phyloP scores from a whole-genome alignment of 2,113 vertebrate genomes.

The Campylomormyrus numenius region DNA sequence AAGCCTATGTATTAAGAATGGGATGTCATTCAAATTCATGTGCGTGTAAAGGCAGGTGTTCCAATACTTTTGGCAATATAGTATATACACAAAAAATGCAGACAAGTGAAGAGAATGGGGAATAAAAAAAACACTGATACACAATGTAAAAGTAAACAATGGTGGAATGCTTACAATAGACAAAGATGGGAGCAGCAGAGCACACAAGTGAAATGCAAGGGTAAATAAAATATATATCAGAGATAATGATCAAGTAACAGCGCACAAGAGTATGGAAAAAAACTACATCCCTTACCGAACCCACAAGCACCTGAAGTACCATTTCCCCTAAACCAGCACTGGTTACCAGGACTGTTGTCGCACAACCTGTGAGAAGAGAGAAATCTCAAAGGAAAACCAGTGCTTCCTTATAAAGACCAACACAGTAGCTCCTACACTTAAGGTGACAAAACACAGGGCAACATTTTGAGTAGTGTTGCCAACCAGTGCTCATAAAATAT shows the following conservation, averaged over 20 bases:
- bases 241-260: neutral
- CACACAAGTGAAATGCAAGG: neutral
- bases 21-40: no score
- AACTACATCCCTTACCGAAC: conserved; percentile 64
- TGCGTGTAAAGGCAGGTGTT: no score
- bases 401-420: neutral
- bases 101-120: neutral
- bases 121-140: neutral
- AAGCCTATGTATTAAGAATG: no score
- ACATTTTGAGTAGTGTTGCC: neutral
- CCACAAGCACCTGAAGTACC: conserved; percentile 82
- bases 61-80: no score
- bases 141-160: neutral
- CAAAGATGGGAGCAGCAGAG: neutral
- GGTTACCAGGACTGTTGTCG: conserved; percentile 83
- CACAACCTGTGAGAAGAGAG: conserved; percentile 67
- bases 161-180: neutral
- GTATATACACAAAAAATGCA: neutral
- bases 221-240: neutral
- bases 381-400: neutral
- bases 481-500: neutral
- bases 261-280: neutral
- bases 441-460: neutral
- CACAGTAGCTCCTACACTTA: neutral
- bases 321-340: conserved; percentile 89